phyloP scores from a whole-genome alignment of 2,797 vertebrate species.

The Oreochromis grahami region DNA sequence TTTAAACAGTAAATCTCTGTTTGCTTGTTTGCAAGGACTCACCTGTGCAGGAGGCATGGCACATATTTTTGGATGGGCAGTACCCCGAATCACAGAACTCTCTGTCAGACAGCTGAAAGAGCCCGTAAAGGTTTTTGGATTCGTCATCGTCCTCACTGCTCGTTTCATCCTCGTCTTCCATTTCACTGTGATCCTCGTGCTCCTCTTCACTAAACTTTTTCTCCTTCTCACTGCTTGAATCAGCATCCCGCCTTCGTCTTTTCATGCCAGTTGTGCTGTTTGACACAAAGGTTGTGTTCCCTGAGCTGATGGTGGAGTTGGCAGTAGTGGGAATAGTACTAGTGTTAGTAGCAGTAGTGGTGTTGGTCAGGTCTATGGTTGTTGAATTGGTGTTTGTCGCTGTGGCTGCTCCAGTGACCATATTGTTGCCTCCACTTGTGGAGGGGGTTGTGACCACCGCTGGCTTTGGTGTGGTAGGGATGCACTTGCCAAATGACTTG shows the following conservation, averaged over 20 bases:
- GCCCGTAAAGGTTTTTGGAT: neutral
- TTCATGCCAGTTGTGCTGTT: neutral
- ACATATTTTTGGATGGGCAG: neutral
- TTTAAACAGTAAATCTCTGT: rapidly evolving
- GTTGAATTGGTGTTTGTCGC: neutral
- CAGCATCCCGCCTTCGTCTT: rapidly evolving
- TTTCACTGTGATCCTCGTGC: neutral
- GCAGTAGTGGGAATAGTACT: neutral
- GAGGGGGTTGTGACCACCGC: neutral
- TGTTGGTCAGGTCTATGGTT: neutral
- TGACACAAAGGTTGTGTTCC: neutral
- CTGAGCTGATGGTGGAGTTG: neutral
- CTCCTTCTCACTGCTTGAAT: neutral
- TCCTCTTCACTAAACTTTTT: neutral
- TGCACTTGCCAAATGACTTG: neutral
- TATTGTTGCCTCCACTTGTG: neutral
- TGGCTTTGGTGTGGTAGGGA: neutral
- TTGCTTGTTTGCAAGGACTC: neutral
- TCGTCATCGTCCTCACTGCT: neutral
- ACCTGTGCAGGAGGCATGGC: neutral
- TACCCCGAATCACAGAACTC: neutral
- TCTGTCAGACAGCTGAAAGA: neutral
- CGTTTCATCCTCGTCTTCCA: neutral
- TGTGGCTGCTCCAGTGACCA: neutral
- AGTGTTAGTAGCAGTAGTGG: neutral